Conservation (phyloP, 2,888 invertebrate species). For the Melikaiella ostensackeni region DNA sequence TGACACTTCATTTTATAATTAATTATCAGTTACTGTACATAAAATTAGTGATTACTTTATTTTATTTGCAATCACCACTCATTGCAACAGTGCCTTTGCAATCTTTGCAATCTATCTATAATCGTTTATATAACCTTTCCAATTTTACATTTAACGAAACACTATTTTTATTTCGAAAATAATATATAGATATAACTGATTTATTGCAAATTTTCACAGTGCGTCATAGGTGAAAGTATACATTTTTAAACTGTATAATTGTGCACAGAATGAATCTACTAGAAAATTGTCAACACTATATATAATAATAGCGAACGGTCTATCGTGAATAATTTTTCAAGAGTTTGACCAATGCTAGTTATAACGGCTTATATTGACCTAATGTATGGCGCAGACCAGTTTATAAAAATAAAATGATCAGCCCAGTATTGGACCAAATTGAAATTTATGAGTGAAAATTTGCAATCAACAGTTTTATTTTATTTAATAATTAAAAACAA, state of each 20-base stretch:
- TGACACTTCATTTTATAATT: background rate
- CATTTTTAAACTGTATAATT: background rate
- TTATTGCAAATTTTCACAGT: background rate
- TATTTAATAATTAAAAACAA: no score
- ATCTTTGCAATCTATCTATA: background rate
- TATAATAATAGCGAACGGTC: no score
- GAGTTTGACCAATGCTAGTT: no score
- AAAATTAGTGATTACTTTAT: background rate
- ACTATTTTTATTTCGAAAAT: background rate
- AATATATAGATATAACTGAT: background rate
- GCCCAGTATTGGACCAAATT: no score
- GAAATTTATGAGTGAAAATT: no score
- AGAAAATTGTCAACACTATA: no score
- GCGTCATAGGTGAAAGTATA: background rate
- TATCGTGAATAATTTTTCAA: no score
- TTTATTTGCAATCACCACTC: background rate
- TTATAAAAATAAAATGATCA: no score
- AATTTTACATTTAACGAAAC: background rate
- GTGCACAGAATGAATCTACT: no score
- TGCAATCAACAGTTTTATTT: no score
- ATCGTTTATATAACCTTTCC: background rate
- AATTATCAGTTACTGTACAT: background rate
- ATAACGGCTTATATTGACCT: no score
- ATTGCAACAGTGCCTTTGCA: background rate
- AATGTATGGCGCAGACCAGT: no score